Percentiles rank a stretch among this genome's conserved stretches.
These are phyloP conservation scores for Oryzaephilus surinamensis DNA, from an alignment of 1,140 invertebrate genomes.

Conservation along the genomic window DNA sequence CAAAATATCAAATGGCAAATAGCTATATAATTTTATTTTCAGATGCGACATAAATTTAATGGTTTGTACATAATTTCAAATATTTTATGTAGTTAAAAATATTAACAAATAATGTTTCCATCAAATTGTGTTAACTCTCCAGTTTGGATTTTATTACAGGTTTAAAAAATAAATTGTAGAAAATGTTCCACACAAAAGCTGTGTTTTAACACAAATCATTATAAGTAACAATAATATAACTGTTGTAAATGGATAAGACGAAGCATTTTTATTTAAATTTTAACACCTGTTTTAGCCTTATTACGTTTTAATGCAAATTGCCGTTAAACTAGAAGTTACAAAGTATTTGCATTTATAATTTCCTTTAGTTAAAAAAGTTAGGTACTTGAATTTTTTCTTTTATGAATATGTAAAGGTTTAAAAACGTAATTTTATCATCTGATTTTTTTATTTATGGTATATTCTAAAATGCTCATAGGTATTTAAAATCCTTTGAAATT, in stretches of 20 bases:
- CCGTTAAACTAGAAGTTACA: conserved; percentile 9
- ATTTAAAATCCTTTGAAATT: no score
- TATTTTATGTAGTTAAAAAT: conserved; percentile 1
- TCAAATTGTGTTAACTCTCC: not conserved
- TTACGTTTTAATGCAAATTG: conserved; percentile 9
- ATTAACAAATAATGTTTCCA: not conserved
- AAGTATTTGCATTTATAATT: conserved; percentile 10
- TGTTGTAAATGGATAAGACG: not conserved
- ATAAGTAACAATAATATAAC: not conserved
- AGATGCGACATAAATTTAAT: no score
- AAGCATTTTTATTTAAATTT: conserved; percentile 8
- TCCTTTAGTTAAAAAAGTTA: not conserved
- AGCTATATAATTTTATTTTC: no score
- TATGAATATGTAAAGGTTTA: conserved; percentile 7
- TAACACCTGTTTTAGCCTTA: conserved; percentile 8
- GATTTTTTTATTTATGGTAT: no score
- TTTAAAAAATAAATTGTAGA: no score
- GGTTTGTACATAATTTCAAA: no score
- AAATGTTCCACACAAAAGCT: not conserved
- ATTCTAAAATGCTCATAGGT: no score
- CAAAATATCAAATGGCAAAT: no score
- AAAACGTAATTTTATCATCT: no score
- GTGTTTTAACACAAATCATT: conserved; percentile 1
- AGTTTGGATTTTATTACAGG: no score
- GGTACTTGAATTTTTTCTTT: conserved; percentile 3